These are phyloP conservation scores for Scortum barcoo DNA, from an alignment of 2,113 vertebrate genomes.

Conservation along the genomic window DNA sequence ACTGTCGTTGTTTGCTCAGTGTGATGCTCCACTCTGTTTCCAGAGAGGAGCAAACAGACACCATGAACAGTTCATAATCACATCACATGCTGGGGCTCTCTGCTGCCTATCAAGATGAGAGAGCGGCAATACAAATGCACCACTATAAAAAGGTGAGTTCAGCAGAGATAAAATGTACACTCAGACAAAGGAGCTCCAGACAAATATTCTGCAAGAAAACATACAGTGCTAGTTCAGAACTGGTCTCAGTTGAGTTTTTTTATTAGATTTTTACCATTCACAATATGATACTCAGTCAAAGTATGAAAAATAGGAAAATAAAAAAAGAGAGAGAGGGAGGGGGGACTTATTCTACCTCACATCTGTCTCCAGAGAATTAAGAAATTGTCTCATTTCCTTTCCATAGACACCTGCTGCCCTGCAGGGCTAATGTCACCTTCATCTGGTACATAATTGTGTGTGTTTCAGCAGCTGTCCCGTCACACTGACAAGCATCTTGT, in stretches of 20 bases:
- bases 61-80: conserved; percentile 56
- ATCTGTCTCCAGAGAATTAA: conserved; percentile 48
- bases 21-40: conserved; percentile 56
- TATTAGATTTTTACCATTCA: neutral
- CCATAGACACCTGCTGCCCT: conserved; percentile 61
- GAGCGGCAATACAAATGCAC: conserved; percentile 11
- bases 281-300: neutral
- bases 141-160: neutral
- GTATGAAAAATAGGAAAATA: neutral
- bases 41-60: conserved; percentile 65
- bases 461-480: conserved; percentile 66
- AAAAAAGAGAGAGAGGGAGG: neutral
- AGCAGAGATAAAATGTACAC: neutral
- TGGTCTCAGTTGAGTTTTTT: neutral
- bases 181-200: neutral
- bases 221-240: neutral
- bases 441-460: conserved; percentile 56
- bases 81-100: conserved; percentile 47
- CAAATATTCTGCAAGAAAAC: neutral
- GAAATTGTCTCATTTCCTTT: conserved; percentile 45
- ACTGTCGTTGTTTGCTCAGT: conserved; percentile 59
- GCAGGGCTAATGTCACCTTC: conserved; percentile 75
- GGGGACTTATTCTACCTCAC: conserved; percentile 17
- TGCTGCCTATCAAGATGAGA: conserved; percentile 57
- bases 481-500: conserved; percentile 60